Evolutionary conservation across 2,797 vertebrate species (phyloP).

Genomic region (Margarornis squamiger): DNA sequence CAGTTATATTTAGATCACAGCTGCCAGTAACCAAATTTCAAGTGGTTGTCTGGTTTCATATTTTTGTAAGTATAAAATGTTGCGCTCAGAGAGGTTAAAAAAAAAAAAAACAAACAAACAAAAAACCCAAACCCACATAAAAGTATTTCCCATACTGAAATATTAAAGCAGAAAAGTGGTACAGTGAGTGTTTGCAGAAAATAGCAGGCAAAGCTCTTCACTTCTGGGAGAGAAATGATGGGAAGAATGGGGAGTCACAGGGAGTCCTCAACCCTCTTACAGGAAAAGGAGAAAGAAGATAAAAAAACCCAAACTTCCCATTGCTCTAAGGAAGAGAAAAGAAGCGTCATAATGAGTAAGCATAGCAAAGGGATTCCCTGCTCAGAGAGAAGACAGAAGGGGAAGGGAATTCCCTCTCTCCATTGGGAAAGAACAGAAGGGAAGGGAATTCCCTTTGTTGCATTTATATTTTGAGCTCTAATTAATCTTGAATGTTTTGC

Average conservation of each 20-base stretch:
- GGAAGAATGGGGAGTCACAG: not conserved
- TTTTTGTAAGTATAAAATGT: conserved; percentile 27
- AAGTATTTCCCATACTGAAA: not conserved
- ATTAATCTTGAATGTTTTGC: conserved; percentile 69
- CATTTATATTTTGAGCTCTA: conserved; percentile 53
- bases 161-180: not conserved
- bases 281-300: not conserved
- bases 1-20: conserved; percentile 55
- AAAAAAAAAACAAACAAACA: not conserved
- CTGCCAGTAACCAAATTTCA: conserved; percentile 55
- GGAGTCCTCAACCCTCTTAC: not conserved
- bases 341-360: not conserved
- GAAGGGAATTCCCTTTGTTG: conserved; percentile 61
- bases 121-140: not conserved
- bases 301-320: not conserved
- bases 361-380: conserved; percentile 52
- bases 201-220: not conserved
- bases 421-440: conserved; percentile 60
- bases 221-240: not conserved
- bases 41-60: not conserved
- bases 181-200: conserved; percentile 9
- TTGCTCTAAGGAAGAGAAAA: not conserved
- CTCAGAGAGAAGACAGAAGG: conserved; percentile 50
- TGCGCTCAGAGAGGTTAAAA: not conserved
- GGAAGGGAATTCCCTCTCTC: conserved; percentile 51